These are phyloP conservation scores for Netelia fuscicornis DNA, from an alignment of 2,888 invertebrate species.

Conservation along the genomic window DNA sequence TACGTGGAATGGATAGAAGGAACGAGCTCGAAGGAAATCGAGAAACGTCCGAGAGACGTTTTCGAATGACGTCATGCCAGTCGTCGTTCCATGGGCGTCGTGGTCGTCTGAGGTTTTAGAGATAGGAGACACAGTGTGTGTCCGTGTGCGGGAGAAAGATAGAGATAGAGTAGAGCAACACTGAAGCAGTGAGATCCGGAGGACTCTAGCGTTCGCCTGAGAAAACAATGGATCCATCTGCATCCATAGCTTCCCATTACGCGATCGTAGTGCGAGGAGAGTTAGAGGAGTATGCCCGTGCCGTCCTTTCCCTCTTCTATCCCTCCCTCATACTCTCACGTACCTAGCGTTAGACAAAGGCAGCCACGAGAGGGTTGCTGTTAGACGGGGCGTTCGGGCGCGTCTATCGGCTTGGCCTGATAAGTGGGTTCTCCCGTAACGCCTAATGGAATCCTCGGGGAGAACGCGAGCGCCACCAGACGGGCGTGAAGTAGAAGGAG, in stretches of 20 bases:
- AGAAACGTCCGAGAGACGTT: conserved; percentile 60
- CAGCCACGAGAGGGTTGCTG: conserved; percentile 36
- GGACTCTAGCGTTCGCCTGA: conserved; percentile 63
- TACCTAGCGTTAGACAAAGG: conserved; percentile 36
- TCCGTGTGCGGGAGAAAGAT: conserved; percentile 3
- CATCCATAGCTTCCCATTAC: conserved; percentile 77
- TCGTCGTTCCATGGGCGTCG: conserved; percentile 40
- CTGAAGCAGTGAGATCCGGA: conserved; percentile 65
- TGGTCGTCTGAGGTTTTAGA: conserved; percentile 53
- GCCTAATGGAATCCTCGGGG: conserved; percentile 69
- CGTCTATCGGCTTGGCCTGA: conserved; percentile 76
- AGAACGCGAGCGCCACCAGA: conserved; percentile 35
- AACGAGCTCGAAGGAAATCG: conserved; percentile 30
- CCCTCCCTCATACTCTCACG: conserved; percentile 20
- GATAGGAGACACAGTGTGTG: not conserved
- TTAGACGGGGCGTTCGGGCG: conserved; percentile 66
- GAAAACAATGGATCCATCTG: conserved; percentile 79
- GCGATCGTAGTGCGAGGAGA: conserved; percentile 69
- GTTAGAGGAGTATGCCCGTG: conserved; percentile 67
- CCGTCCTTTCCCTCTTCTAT: not conserved
- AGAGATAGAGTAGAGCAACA: conserved; percentile 46
- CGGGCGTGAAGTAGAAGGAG: conserved; percentile 28
- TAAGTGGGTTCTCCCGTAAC: conserved; percentile 75
- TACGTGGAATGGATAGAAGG: conserved; percentile 33
- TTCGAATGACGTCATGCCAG: conserved; percentile 59